Percentiles rank a stretch among this genome's conserved stretches.
Conservation (phyloP, 2,113 vertebrate species). For the Oceanodroma tethys region DNA sequence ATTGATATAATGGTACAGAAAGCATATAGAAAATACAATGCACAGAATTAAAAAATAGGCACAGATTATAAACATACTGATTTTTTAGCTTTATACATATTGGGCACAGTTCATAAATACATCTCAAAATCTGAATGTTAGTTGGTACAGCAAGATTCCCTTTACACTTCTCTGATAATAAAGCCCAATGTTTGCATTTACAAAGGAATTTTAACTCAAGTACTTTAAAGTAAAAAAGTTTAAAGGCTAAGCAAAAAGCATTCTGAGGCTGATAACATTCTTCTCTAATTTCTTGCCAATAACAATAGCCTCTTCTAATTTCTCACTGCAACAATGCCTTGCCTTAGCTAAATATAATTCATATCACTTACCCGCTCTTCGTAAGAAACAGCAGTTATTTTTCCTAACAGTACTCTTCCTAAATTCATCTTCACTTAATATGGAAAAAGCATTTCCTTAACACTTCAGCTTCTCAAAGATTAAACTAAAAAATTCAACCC, state of each 20-base stretch:
- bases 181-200: neutral
- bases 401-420: slow-evolving; percentile 67
- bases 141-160: neutral
- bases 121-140: neutral
- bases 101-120: neutral
- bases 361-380: slow-evolving; percentile 73
- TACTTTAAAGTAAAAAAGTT: slow-evolving; percentile 1
- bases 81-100: neutral
- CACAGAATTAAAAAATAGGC: neutral
- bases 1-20: neutral
- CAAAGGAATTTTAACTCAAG: neutral
- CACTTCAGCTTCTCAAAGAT: slow-evolving; percentile 32
- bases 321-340: neutral
- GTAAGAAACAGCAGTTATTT: slow-evolving; percentile 54
- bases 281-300: slow-evolving; percentile 28
- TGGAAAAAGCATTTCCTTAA: slow-evolving; percentile 30
- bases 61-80: neutral
- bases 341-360: slow-evolving; percentile 30
- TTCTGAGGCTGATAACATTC: neutral
- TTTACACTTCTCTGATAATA: neutral
- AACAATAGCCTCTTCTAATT: slow-evolving; percentile 25
- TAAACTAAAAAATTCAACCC: neutral
- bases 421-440: slow-evolving; percentile 72
- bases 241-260: slow-evolving; percentile 2
- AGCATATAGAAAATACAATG: neutral